These are phyloP conservation scores for Paedocypris micromegethes DNA, from an alignment of 2,797 vertebrate species.

Conservation along the genomic window DNA sequence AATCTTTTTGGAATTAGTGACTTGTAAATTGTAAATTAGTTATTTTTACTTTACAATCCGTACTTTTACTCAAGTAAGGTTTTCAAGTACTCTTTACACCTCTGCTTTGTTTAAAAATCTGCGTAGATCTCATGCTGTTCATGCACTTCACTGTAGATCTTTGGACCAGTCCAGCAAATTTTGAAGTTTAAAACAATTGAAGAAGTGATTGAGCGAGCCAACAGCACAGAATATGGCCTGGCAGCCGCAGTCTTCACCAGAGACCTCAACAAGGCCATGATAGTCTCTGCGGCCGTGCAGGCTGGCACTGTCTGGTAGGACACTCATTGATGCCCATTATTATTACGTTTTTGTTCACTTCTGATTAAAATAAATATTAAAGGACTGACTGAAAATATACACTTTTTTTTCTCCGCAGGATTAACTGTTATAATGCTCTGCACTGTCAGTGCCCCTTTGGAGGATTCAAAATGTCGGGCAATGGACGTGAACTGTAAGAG, in stretches of 20 bases:
- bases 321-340: no score
- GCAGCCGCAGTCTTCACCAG: slow-evolving; percentile 92
- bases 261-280: slow-evolving; percentile 95
- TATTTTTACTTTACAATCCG: no score
- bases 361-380: no score
- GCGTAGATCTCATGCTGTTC: background rate
- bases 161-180: slow-evolving; percentile 97
- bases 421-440: slow-evolving; percentile 98
- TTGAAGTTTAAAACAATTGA: slow-evolving; percentile 96
- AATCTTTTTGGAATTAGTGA: no score
- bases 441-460: slow-evolving; percentile 98
- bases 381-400: background rate
- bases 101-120: no score
- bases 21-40: no score
- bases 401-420: slow-evolving; percentile 68
- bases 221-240: slow-evolving; percentile 90
- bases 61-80: no score
- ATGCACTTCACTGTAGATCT: slow-evolving; percentile 75
- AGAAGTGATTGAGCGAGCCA: slow-evolving; percentile 95
- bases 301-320: slow-evolving; percentile 96
- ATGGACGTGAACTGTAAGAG: slow-evolving; percentile 98
- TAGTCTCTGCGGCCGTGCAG: slow-evolving; percentile 90
- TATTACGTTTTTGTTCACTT: background rate
- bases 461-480: slow-evolving; percentile 99
- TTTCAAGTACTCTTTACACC: no score